phyloP scores from a whole-genome alignment of 2,797 vertebrate species.

The Serranus cabrilla region DNA sequence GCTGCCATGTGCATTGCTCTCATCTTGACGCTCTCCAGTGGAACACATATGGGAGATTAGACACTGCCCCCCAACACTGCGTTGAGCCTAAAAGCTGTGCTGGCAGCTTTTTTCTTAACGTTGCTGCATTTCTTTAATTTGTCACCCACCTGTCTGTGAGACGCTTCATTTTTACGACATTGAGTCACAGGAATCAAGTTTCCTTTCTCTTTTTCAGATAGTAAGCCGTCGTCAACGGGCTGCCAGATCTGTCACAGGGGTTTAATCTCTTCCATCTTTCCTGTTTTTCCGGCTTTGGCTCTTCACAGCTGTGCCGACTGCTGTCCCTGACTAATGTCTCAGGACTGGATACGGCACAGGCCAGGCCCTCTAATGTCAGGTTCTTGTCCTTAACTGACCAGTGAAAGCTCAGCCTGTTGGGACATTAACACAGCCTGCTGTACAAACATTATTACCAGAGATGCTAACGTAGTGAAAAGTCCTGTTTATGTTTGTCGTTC shows the following conservation, averaged over 20 bases:
- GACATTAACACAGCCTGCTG: neutral
- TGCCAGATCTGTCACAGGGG: constrained; percentile 69
- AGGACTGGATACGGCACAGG: constrained; percentile 3
- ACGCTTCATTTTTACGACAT: constrained; percentile 46
- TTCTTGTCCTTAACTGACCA: constrained; percentile 39
- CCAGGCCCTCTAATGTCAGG: neutral
- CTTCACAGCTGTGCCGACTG: constrained; percentile 60
- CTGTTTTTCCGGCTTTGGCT: constrained; percentile 56
- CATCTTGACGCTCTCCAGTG: no score
- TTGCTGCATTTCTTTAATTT: constrained; percentile 15
- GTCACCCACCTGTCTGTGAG: constrained; percentile 30
- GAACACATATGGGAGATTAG: neutral
- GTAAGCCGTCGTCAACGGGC: constrained; percentile 12
- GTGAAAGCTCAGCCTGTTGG: neutral
- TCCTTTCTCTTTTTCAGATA: constrained; percentile 47
- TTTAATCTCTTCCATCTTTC: constrained; percentile 70
- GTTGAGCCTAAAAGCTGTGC: neutral
- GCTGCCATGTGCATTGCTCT: no score
- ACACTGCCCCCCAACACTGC: neutral
- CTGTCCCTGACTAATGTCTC: constrained; percentile 6
- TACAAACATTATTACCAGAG: neutral
- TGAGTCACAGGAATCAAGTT: constrained; percentile 55
- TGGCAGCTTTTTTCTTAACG: neutral
- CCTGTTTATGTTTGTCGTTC: constrained; percentile 39
- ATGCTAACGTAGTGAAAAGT: constrained; percentile 12